These are phyloP conservation scores for Julus scanicus DNA, from an alignment of 2,888 invertebrate species.

Conservation along the genomic window DNA sequence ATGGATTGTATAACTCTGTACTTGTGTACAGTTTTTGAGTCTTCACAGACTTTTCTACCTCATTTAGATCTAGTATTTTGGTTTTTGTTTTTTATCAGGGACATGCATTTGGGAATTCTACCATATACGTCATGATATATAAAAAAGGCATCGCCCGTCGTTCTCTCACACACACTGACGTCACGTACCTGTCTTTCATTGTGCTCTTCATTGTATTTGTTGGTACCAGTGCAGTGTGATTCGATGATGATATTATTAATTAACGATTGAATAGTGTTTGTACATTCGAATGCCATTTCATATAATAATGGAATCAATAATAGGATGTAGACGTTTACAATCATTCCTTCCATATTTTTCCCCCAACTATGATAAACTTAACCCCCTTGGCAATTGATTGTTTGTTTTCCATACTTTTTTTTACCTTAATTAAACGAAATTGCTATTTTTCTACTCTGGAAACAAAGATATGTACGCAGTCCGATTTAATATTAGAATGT, in stretches of 20 bases:
- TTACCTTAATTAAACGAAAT: slow-evolving; percentile 55
- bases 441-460: slow-evolving; percentile 56
- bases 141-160: slow-evolving; percentile 47
- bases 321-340: slow-evolving; percentile 49
- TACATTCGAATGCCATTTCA: slow-evolving; percentile 52
- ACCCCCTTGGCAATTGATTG: slow-evolving; percentile 51
- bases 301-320: slow-evolving; percentile 52
- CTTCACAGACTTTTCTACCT: slow-evolving; percentile 54
- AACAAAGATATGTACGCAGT: slow-evolving; percentile 55
- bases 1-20: slow-evolving; percentile 44
- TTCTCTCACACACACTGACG: slow-evolving; percentile 52
- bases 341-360: slow-evolving; percentile 50
- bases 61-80: slow-evolving; percentile 54
- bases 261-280: slow-evolving; percentile 49
- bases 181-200: slow-evolving; percentile 56
- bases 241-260: slow-evolving; percentile 50
- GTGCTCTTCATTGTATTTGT: slow-evolving; percentile 54
- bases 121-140: slow-evolving; percentile 49
- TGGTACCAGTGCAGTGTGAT: slow-evolving; percentile 51
- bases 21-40: slow-evolving; percentile 49
- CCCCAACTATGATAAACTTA: slow-evolving; percentile 50
- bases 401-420: slow-evolving; percentile 51
- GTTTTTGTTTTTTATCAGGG: slow-evolving; percentile 52
- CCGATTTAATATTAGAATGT: slow-evolving; percentile 54
- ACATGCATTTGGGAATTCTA: slow-evolving; percentile 47